Evolutionary conservation across 2,888 invertebrate species (phyloP), one percentile per base, ranked within the genome.

Genomic region (Dione vanillae): DNA sequence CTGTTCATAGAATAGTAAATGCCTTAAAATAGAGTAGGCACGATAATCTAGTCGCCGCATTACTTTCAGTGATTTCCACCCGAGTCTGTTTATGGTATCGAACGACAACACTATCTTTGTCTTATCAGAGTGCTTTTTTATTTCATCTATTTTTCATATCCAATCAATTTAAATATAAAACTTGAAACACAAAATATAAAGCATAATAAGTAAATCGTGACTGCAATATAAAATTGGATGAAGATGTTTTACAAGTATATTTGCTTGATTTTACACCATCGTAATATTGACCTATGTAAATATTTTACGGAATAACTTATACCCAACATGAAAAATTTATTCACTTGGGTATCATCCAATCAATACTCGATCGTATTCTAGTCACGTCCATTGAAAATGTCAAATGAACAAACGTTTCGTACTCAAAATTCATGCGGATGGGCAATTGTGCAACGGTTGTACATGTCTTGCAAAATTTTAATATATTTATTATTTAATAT

Each of bases 381-480:
- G 45, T 61, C 61, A 61, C 61, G 61, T 61, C 45, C 27, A 27
- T 61, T n/a, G 27, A 16, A n/a, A 45, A 61, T 61, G 61, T 61
- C 45, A 61, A 61, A 61, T 61, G 61, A 45, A 45, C 61, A 61
- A 61, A 61, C 45, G 61, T 35, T 61, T 16, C 61, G 45, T 45
- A 27, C 45, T 61, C 45, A 45, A 61, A 61, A 61, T 61, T 45
- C 43, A 35, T 61, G n/a, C 27, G 11, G 27, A 61, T 61, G 61
- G 27, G n/a, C 45, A 61, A 45, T 35, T 45, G 20, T 61, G 61
- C 27, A 61, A 27, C 45, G n/a, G 45, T 5, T 45, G 20, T 61
- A n/a, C 10, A 61, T 61, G 45, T 45, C 43, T 61, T 61, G n/a
- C 3, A 10, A 1, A 16, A 61, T 37, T 45, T 45, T 61, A 43